Base-by-base conservation (phyloP, 2,797 vertebrate genomes). In the Dallia pectoralis region DNA sequence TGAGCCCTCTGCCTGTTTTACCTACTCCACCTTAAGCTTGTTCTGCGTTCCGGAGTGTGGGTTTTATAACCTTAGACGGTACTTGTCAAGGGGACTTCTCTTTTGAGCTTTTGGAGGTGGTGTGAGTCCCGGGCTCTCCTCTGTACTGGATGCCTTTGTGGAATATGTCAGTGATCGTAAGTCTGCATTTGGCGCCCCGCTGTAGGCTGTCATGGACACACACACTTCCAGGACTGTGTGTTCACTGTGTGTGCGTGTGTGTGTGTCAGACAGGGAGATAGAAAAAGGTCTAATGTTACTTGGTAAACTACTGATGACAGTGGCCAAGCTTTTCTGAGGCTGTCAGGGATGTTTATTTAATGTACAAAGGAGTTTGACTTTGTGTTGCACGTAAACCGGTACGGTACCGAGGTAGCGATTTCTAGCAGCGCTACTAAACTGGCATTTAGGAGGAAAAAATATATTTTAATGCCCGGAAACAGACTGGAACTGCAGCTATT, bases 31-130 rank as follows among this genome's bases (percentile, higher is more conserved):
- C 81, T 88, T 84, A 86, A 82, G 72, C 69, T 89, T 88, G 86
- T 81, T 72, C 81, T 73, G 71, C 76, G 78, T 82, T 80, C 82
- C 81, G 81, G 80, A 82, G 88, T 90, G 82, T 86, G 76, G 70
- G 78, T 93, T 91, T 89, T 85, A 88, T 91, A 93, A 79, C 79
- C 74, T 72, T 82, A 88, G 84, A 85, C 83, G 80, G 78, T 76
- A 74, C 75, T 11, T 84, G 86, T 89, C 87, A 87, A 89, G 86
- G 81, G 88, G 87, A 85, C 87, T 87, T 88, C 84, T 84, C 81
- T 87, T 89, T 73, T 82, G 82, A 30, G 80, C 88, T 85, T 80
- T 78, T 80, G 77, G 84, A 86, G 87, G n/a, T n/a, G n/a, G 78
- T 88, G 77, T 75, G 80, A 88, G 87, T 87, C 83, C 78, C 73